Percentiles rank a stretch among this genome's conserved stretches.
phyloP scores from a whole-genome alignment of 1,140 invertebrate genomes.

The Laupala kohalensis region DNA sequence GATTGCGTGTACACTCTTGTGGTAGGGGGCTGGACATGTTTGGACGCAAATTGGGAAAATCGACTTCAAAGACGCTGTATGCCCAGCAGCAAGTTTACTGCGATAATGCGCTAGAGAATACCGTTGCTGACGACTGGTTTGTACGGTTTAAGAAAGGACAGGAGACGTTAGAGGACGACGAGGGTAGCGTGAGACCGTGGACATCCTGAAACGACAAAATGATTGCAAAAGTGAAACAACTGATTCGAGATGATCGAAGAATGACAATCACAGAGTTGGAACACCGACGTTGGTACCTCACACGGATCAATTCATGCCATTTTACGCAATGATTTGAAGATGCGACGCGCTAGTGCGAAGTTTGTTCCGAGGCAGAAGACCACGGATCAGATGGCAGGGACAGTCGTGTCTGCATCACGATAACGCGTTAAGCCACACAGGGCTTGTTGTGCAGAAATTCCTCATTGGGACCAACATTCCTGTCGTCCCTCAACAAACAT shows the following conservation, averaged over 20 bases:
- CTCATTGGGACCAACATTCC: not conserved
- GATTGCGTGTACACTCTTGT: not conserved
- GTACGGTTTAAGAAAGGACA: too few relatives aligned
- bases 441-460: not conserved
- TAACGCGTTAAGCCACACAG: not conserved
- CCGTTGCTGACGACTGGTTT: too few relatives aligned
- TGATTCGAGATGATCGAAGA: too few relatives aligned
- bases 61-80: not conserved
- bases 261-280: too few relatives aligned
- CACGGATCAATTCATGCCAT: not conserved
- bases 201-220: too few relatives aligned
- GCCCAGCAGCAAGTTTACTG: not conserved
- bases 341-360: too few relatives aligned
- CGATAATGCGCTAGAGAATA: not conserved
- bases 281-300: too few relatives aligned
- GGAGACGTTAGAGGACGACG: too few relatives aligned
- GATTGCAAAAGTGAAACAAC: too few relatives aligned
- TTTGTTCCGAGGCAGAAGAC: too few relatives aligned
- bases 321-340: too few relatives aligned
- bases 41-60: not conserved
- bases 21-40: not conserved
- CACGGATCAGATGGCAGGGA: not conserved
- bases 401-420: not conserved
- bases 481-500: not conserved
- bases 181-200: too few relatives aligned